Base-by-base conservation (phyloP, 2,797 vertebrate genomes). In the Clarias platycephalus region DNA sequence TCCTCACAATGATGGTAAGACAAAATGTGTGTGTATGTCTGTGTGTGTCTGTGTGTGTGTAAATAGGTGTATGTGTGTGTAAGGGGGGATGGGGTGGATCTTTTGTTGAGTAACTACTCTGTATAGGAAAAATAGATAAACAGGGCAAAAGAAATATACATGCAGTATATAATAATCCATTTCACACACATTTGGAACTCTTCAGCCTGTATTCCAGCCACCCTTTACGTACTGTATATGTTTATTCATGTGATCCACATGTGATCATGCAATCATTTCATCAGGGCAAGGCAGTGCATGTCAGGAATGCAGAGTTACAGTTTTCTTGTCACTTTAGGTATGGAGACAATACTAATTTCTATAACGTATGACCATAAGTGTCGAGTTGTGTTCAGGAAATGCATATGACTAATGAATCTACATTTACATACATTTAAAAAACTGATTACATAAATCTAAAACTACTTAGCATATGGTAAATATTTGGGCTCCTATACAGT, bases 281-380 rank as follows among this genome's bases (percentile, higher is more conserved):
- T 74, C 75, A 55, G 64, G 58, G 67, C 49, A 64, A 37, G 57
- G 72, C 57, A 44, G 70, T 82, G 67, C 80, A 72, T 62, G 34
- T 64, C 86, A 70, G 84, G 83, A 82, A 88, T 85, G 55, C 60
- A 53, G 89, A 86, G 62, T 71, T 84, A 71, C 16, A 71, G 28
- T 70, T 28, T 55, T 57, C 37, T 13, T 55, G 72, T 74, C 37
- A 64, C 26, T 34, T 20, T 62, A 77, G 31, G 20, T 77, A 57
- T n/a, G 68, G 34, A 24, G 24, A 55, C 31, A 28, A 28, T 26
- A 40, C 8, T 77, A 67, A 67, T 84, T 60, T 70, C 53, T 68
- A 26, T 58, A 68, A n/a, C 26, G 5, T 68, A 80, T 84, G 22
- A 26, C 7, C 26, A 22, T 34, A 28, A 37, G 8, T 37, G 24